phyloP scores from a whole-genome alignment of 1,140 invertebrate species.

The Steinernema feltiae region DNA sequence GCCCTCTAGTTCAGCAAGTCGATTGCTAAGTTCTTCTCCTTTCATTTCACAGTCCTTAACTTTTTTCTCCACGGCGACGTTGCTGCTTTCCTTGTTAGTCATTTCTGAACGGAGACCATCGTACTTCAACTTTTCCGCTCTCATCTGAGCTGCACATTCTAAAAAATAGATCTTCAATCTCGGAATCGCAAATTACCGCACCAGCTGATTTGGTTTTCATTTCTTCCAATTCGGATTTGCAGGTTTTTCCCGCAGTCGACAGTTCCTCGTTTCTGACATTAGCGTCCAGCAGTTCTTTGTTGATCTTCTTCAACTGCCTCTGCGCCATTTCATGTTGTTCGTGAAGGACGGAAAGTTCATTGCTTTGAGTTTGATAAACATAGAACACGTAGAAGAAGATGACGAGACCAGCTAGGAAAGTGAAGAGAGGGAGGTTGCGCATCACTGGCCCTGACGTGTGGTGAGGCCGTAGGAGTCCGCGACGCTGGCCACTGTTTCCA shows the following conservation, averaged over 20 bases:
- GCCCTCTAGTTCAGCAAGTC: not conserved
- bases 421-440: conserved; percentile 2
- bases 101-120: not conserved
- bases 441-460: not conserved
- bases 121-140: not conserved
- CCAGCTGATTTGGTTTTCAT: not conserved
- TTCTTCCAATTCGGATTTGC: not conserved
- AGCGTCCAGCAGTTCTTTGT: not conserved
- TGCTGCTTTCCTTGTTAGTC: not conserved
- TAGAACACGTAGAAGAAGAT: conserved; percentile 13
- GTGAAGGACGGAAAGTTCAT: not conserved
- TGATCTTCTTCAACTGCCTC: not conserved
- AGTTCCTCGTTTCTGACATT: not conserved
- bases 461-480: not conserved
- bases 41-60: not conserved
- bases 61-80: not conserved
- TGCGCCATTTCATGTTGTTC: not conserved
- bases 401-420: not conserved
- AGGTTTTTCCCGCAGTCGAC: not conserved
- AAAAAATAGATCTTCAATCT: not conserved
- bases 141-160: not conserved
- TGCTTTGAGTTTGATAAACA: not conserved
- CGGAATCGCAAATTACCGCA: not conserved
- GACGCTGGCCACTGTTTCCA: conserved; percentile 3
- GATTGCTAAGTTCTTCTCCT: not conserved